Evolutionary conservation across 2,797 vertebrate species (phyloP).

Genomic region (Hippopotamyrus pictus): DNA sequence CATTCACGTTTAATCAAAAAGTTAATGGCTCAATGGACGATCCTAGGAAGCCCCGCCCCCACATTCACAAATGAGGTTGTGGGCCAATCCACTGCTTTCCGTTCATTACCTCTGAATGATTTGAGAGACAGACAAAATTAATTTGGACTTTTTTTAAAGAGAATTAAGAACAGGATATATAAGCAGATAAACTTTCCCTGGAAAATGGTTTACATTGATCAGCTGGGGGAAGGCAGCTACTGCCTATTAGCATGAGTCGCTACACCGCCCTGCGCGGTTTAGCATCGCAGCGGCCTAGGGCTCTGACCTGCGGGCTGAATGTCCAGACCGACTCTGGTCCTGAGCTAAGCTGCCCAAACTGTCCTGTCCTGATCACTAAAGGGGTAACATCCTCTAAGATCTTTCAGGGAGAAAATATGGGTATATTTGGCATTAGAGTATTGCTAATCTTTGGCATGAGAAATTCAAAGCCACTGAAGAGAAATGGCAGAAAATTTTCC

Average conservation of each 20-base stretch:
- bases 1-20: background rate
- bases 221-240: background rate
- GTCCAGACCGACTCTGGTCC: background rate
- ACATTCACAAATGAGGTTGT: background rate
- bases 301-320: background rate
- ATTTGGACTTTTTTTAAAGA: background rate
- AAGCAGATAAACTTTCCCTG: conserved; percentile 5
- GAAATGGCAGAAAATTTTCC: background rate
- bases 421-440: background rate
- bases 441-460: background rate
- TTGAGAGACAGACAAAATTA: background rate
- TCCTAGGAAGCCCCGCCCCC: background rate
- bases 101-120: background rate
- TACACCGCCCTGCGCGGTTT: background rate
- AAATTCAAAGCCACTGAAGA: background rate
- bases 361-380: background rate
- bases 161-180: background rate
- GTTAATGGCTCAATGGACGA: background rate
- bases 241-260: background rate
- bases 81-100: background rate
- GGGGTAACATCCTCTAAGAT: background rate
- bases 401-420: background rate
- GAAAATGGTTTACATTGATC: background rate
- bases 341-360: background rate
- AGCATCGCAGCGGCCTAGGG: background rate